Evolutionary conservation across 2,888 invertebrate species (phyloP).

Genomic region (Mechanitis messenoides): DNA sequence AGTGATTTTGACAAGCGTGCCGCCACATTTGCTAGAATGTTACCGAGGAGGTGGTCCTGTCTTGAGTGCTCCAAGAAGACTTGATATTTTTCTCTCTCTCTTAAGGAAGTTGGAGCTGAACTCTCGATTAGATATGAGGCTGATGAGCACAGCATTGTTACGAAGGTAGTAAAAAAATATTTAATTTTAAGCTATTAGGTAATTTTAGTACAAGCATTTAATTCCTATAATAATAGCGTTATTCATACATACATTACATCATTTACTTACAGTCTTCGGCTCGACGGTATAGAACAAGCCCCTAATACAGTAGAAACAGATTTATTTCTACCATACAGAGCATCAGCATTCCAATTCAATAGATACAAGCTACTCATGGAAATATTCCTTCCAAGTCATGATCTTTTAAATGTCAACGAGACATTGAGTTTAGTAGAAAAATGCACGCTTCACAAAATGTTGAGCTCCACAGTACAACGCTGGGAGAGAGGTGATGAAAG

Average conservation of each 20-base stretch:
- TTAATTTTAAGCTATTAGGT: too few species aligned
- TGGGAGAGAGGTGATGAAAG: slow-evolving; percentile 79
- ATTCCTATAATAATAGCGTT: background rate
- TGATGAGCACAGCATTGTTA: slow-evolving; percentile 74
- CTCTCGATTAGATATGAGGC: slow-evolving; percentile 72
- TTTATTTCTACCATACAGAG: slow-evolving; percentile 74
- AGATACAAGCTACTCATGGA: slow-evolving; percentile 78
- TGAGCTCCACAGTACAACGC: slow-evolving; percentile 76
- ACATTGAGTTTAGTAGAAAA: slow-evolving; percentile 63
- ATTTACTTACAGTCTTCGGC: slow-evolving; percentile 66
- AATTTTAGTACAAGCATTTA: too few species aligned
- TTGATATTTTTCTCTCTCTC: slow-evolving; percentile 78
- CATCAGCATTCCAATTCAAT: slow-evolving; percentile 76
- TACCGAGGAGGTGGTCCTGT: slow-evolving; percentile 72
- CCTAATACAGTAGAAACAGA: slow-evolving; percentile 63
- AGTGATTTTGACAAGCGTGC: slow-evolving; percentile 66
- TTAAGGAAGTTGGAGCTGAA: slow-evolving; percentile 78
- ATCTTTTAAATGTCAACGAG: slow-evolving; percentile 54
- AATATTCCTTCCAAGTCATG: slow-evolving; percentile 73
- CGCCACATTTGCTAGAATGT: slow-evolving; percentile 75
- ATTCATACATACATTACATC: background rate
- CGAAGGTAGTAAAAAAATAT: slow-evolving; percentile 62
- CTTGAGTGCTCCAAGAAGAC: slow-evolving; percentile 72
- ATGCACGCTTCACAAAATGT: slow-evolving; percentile 72
- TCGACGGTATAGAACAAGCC: slow-evolving; percentile 78